Conservation (phyloP, 2,797 vertebrate species). For the Diglossa cyanea region DNA sequence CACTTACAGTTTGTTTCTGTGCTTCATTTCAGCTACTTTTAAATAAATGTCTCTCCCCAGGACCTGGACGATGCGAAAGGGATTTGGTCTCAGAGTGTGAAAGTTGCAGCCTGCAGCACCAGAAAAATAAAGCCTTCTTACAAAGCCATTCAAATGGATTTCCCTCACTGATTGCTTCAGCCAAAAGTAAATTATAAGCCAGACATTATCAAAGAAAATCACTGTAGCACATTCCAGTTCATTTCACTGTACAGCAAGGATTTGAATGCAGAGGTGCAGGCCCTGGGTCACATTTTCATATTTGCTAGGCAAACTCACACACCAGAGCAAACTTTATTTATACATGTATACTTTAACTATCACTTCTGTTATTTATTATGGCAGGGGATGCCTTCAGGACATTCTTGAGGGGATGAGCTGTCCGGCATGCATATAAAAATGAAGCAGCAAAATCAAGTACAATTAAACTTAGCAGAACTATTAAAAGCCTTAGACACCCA, state of each 20-base stretch:
- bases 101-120: slow-evolving; percentile 48
- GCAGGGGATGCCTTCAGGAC: slow-evolving; percentile 53
- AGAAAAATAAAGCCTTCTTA: slow-evolving; percentile 48
- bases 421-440: slow-evolving; percentile 42
- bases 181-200: slow-evolving; percentile 60
- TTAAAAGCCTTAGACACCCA: slow-evolving; percentile 35
- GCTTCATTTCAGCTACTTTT: slow-evolving; percentile 54
- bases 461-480: slow-evolving; percentile 56
- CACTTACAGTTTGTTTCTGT: slow-evolving; percentile 65
- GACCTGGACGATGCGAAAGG: slow-evolving; percentile 30
- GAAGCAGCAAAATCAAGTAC: slow-evolving; percentile 46
- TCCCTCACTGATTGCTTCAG: slow-evolving; percentile 38
- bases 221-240: slow-evolving; percentile 27
- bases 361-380: slow-evolving; percentile 50
- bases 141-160: slow-evolving; percentile 59
- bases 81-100: slow-evolving; percentile 51
- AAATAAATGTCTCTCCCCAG: slow-evolving; percentile 54
- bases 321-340: slow-evolving; percentile 15
- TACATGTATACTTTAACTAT: slow-evolving; percentile 37
- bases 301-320: not conserved
- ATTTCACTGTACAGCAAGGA: not conserved
- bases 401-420: slow-evolving; percentile 59
- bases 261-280: not conserved
- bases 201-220: slow-evolving; percentile 59
- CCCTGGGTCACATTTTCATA: not conserved